Percentiles rank a stretch among this genome's conserved stretches.
phyloP scores from a whole-genome alignment of 2,797 vertebrate species.

The Cirrhinus molitorella region DNA sequence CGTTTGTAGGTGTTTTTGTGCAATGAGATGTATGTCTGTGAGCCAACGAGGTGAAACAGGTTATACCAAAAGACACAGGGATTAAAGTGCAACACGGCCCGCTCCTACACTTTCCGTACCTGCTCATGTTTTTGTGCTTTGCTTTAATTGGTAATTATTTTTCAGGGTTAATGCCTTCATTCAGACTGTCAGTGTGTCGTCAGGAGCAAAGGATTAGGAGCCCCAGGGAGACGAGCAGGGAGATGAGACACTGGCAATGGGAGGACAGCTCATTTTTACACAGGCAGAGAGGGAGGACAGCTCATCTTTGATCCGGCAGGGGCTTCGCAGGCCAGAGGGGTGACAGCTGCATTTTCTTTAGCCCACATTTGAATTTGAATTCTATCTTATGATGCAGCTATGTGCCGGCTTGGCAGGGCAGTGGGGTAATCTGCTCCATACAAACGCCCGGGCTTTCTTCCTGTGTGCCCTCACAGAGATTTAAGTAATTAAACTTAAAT shows the following conservation, averaged over 20 bases:
- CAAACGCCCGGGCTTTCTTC: conserved; percentile 88
- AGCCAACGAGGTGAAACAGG: conserved; percentile 8
- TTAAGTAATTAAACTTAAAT: conserved; percentile 92
- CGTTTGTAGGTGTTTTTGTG: background rate
- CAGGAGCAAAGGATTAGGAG: conserved; percentile 86
- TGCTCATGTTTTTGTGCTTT: conserved; percentile 52
- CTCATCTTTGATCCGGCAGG: conserved; percentile 90
- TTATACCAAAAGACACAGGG: background rate
- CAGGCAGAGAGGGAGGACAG: conserved; percentile 85
- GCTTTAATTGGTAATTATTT: conserved; percentile 86
- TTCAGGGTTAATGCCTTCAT: conserved; percentile 85
- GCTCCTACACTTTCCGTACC: conserved; percentile 45
- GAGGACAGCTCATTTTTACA: conserved; percentile 87
- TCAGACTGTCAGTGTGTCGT: conserved; percentile 85
- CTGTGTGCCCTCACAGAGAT: conserved; percentile 88
- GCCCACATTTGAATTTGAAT: conserved; percentile 92
- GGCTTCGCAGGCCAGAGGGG: conserved; percentile 88
- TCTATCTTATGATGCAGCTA: conserved; percentile 88
- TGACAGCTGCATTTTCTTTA: conserved; percentile 90
- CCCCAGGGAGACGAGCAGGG: conserved; percentile 77
- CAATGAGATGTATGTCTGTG: conserved; percentile 3
- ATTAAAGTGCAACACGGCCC: background rate
- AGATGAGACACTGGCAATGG: conserved; percentile 88
- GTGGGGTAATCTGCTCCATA: conserved; percentile 89
- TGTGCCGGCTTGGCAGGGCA: conserved; percentile 88